Evolutionary conservation across 2,113 vertebrate genomes (phyloP).

Genomic region (Cyprinodon tularosa): DNA sequence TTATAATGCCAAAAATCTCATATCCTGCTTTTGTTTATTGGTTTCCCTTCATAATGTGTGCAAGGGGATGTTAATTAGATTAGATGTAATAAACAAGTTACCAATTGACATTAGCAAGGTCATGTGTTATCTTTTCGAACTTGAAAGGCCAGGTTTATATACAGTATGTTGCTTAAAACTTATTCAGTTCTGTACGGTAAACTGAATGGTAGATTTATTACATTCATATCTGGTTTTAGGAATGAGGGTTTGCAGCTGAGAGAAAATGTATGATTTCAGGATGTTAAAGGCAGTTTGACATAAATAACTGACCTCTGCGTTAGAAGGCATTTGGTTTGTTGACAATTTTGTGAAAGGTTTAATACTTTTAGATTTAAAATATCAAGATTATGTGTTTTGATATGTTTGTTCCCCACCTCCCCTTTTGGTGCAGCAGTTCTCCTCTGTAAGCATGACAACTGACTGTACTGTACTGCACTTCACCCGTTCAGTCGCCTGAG

Average conservation of each 20-base stretch:
- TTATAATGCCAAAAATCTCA: constrained; percentile 70
- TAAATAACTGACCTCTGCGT: constrained; percentile 15
- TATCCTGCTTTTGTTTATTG: constrained; percentile 69
- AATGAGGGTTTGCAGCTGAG: neutral
- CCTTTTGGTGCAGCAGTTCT: neutral
- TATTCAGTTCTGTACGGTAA: constrained; percentile 16
- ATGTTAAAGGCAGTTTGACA: constrained; percentile 16
- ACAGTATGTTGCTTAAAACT: constrained; percentile 43
- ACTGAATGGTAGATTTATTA: constrained; percentile 1
- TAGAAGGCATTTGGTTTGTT: neutral
- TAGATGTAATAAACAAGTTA: constrained; percentile 67
- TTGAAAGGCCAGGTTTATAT: constrained; percentile 46
- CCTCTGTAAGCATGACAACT: neutral
- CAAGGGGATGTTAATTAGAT: constrained; percentile 75
- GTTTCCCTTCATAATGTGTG: constrained; percentile 69
- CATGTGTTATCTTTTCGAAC: constrained; percentile 58
- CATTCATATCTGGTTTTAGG: constrained; percentile 5
- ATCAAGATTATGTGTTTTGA: neutral
- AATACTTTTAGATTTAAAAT: neutral
- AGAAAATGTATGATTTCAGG: neutral
- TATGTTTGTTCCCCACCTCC: neutral
- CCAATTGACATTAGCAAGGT: constrained; percentile 71
- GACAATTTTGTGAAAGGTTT: neutral
- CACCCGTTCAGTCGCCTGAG: neutral
- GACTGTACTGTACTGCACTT: neutral